Conservation (phyloP, 2,797 vertebrate species). For the Arnoldichthys spilopterus region DNA sequence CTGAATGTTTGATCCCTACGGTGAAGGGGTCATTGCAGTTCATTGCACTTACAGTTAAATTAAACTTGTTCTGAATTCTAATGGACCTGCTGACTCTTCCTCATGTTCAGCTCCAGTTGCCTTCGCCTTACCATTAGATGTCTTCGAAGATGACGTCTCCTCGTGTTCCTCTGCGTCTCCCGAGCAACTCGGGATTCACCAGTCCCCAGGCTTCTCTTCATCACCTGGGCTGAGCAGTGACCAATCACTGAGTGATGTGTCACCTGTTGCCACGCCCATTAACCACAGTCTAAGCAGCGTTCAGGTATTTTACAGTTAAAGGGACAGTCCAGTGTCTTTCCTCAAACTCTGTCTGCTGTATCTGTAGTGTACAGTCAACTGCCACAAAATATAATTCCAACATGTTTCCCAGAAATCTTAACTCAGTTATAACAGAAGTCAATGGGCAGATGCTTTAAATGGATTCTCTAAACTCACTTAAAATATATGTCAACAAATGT, state of each 20-base stretch:
- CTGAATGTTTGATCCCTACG: no score
- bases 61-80: neutral
- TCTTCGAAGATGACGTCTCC: slow-evolving; percentile 85
- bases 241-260: slow-evolving; percentile 78
- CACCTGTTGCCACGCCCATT: slow-evolving; percentile 67
- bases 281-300: slow-evolving; percentile 66
- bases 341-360: no score
- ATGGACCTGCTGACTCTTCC: slow-evolving; percentile 40
- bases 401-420: no score
- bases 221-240: slow-evolving; percentile 75
- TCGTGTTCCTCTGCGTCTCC: slow-evolving; percentile 76
- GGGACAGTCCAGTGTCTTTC: neutral
- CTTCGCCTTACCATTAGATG: slow-evolving; percentile 73
- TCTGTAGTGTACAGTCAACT: no score
- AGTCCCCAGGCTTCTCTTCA: slow-evolving; percentile 69
- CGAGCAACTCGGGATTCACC: slow-evolving; percentile 72
- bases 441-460: no score
- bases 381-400: no score
- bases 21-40: neutral
- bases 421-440: no score
- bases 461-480: no score
- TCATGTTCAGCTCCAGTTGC: slow-evolving; percentile 66
- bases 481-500: neutral
- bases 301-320: slow-evolving; percentile 68
- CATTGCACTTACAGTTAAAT: neutral